phyloP scores from a whole-genome alignment of 2,113 vertebrate species.

The Petrocephalus microphthalmus region DNA sequence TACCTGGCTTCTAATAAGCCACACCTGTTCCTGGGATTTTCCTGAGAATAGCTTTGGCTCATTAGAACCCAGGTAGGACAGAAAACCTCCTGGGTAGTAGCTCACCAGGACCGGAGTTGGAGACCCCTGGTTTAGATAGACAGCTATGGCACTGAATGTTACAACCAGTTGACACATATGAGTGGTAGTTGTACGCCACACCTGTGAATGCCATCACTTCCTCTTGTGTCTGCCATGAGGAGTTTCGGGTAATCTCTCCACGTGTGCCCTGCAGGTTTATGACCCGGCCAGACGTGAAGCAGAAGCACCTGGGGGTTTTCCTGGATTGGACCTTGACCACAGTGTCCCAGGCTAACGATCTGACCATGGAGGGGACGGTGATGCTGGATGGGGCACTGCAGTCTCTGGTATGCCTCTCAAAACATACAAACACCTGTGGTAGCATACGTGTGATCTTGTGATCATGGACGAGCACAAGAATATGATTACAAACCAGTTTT shows the following conservation, averaged over 20 bases:
- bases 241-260: neutral
- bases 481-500: neutral
- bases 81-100: too few relatives aligned
- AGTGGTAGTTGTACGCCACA: neutral
- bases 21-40: too few relatives aligned
- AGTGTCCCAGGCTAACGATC: conserved; percentile 65
- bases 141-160: neutral
- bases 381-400: conserved; percentile 79
- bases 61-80: too few relatives aligned
- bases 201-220: neutral
- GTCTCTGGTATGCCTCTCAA: conserved; percentile 71
- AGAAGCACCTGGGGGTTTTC: conserved; percentile 76
- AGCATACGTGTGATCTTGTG: conserved; percentile 12
- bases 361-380: conserved; percentile 67
- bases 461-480: neutral
- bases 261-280: conserved; percentile 70
- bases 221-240: neutral
- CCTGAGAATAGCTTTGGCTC: too few relatives aligned
- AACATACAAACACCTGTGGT: neutral
- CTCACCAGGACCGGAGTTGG: too few relatives aligned
- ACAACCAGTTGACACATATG: neutral
- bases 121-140: neutral
- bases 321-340: conserved; percentile 82
- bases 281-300: conserved; percentile 82
- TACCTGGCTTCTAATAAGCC: too few relatives aligned